Base-by-base conservation (phyloP, 2,113 vertebrate species). In the Himantopus leucocephalus region DNA sequence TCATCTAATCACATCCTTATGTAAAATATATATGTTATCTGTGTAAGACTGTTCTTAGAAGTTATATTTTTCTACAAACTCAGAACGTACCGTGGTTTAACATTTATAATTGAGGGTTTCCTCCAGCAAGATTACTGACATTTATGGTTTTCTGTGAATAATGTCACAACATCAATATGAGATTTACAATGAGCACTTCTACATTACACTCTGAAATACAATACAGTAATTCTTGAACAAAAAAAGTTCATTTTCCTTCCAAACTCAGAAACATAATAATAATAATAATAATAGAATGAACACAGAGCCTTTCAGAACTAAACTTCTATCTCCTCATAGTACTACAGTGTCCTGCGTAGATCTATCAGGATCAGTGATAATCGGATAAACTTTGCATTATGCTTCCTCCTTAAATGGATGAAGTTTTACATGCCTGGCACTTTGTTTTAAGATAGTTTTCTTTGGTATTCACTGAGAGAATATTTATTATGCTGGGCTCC, bases 91-190 rank as follows among this genome's bases (percentile, higher is more conserved):
- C 17, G 80, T 0, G 0, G 19, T 82, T 95, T 64, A 92, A 75
- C 56, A 81, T 90, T 79, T 78, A 68, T 64, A 95, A 94, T 58
- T 92, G 60, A 81, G 56, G 68, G 26, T 56, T 92, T 89, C 56
- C 53, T 91, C 30, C 52, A 85, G 48, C 9, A 87, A 78, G 47
- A 75, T 75, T 86, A 84, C 52, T 80, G 91, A 50, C 72, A 86
- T 66, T 58, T 58, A 59, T 23, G 16, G 26, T 68, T 94, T 80
- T 75, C 22, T 84, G 79, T 94, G 77, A 96, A 71, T 55, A 84
- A 75, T 90, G 72, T 96, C 89, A 96, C 85, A 88, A 80, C 37
- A 94, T 63, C 37, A 95, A 41, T 66, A 89, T 27, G 18, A 91
- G 41, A 91, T 80, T 92, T 90, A 78, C 39, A 85, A 43, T 0